These are phyloP conservation scores for Leuciscus waleckii DNA, from an alignment of 2,797 vertebrate species.

Conservation along the genomic window DNA sequence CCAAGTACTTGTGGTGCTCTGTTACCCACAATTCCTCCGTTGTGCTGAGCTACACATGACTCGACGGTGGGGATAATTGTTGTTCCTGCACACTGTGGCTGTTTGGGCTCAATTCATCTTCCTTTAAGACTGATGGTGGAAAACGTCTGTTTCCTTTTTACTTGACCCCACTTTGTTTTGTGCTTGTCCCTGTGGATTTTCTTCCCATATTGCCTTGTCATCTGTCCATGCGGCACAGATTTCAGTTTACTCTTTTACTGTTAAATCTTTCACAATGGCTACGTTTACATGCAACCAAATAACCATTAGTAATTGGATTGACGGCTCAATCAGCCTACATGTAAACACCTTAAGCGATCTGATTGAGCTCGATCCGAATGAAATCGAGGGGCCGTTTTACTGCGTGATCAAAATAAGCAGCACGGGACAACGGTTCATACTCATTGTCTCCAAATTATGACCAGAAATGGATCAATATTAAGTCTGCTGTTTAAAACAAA, in stretches of 20 bases:
- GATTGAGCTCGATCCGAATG: no score
- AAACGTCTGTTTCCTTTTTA: background rate
- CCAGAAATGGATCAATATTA: no score
- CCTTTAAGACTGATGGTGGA: background rate
- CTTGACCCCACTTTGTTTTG: background rate
- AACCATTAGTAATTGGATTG: no score
- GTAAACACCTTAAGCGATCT: no score
- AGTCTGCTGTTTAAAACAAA: no score
- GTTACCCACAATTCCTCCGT: conserved; percentile 24
- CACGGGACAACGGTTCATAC: no score
- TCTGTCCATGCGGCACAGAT: background rate
- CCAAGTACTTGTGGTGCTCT: conserved; percentile 20
- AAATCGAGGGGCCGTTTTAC: no score
- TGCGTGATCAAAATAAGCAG: no score
- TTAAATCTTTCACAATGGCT: background rate
- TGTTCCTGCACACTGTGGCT: conserved; percentile 18
- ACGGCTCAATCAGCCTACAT: no score
- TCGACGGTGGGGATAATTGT: background rate
- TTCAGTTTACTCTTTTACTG: background rate
- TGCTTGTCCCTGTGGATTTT: background rate
- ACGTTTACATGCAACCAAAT: no score
- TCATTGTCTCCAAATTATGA: no score
- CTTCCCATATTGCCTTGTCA: background rate
- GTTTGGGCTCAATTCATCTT: background rate
- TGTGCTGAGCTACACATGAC: conserved; percentile 11